Evolutionary conservation across 2,888 invertebrate genomes (phyloP).

Genomic region (Pristionchus maxplancki): DNA sequence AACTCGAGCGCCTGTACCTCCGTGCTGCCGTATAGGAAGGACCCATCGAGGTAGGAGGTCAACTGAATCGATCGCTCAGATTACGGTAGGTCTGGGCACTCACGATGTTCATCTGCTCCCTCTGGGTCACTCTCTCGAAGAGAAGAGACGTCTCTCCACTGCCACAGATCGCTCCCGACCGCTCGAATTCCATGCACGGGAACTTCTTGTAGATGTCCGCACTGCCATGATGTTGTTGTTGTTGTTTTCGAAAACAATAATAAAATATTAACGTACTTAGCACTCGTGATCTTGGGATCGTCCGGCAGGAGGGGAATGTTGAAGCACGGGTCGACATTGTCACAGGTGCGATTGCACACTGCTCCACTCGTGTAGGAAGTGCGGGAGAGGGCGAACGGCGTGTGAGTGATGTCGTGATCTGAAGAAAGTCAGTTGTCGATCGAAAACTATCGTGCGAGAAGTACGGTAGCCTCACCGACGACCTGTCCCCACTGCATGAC

Average conservation of each 20-base stretch:
- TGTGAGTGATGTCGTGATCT: conserved; percentile 96
- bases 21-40: conserved; percentile 95
- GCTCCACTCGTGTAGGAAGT: conserved; percentile 74
- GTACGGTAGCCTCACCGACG: conserved; percentile 79
- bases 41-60: conserved; percentile 95
- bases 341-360: conserved; percentile 84
- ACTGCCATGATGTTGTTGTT: neutral
- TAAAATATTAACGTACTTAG: conserved; percentile 53
- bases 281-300: conserved; percentile 86
- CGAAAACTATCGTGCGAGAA: neutral
- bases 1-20: conserved; percentile 80
- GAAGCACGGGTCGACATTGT: conserved; percentile 95
- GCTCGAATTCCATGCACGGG: conserved; percentile 92
- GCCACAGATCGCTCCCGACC: conserved; percentile 96
- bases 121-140: conserved; percentile 87
- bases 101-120: conserved; percentile 86
- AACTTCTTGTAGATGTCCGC: conserved; percentile 80
- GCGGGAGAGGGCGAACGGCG: conserved; percentile 88
- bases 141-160: conserved; percentile 96
- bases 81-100: conserved; percentile 51
- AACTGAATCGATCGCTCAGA: conserved; percentile 83
- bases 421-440: conserved; percentile 24
- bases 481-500: conserved; percentile 99
- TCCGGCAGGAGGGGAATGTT: conserved; percentile 94
- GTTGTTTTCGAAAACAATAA: neutral